These are phyloP conservation scores for Maccullochella peelii DNA, from an alignment of 2,113 vertebrate species.

Conservation along the genomic window DNA sequence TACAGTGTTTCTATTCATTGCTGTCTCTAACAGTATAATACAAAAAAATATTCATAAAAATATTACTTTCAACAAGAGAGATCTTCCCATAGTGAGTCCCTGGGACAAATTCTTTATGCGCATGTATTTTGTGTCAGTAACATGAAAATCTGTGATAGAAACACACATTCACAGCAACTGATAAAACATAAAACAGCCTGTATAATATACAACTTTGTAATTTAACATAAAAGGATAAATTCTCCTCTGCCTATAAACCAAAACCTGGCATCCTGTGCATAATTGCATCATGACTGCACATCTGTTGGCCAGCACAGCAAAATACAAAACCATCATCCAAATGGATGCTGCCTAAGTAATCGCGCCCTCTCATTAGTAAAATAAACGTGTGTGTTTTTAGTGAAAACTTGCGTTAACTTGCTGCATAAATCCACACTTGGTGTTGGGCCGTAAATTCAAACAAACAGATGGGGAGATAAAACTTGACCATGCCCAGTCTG, in stretches of 20 bases:
- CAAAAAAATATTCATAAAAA: background rate
- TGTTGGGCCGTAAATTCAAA: constrained; percentile 73
- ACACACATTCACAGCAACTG: background rate
- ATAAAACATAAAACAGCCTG: background rate
- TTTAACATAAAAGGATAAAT: constrained; percentile 46
- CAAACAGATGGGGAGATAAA: constrained; percentile 80
- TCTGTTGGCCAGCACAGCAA: constrained; percentile 72
- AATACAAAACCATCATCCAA: constrained; percentile 71
- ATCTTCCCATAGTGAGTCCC: background rate
- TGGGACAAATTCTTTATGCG: background rate
- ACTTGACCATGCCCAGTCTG: constrained; percentile 37
- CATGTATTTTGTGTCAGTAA: background rate
- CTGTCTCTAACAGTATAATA: background rate
- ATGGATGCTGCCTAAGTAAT: constrained; percentile 76
- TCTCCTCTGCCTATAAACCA: constrained; percentile 50
- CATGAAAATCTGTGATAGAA: background rate
- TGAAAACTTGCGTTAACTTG: constrained; percentile 74
- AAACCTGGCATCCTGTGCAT: constrained; percentile 51
- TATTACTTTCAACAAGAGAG: background rate
- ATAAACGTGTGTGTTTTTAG: constrained; percentile 82
- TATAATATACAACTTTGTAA: constrained; percentile 33
- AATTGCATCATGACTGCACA: constrained; percentile 68
- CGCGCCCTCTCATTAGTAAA: constrained; percentile 79
- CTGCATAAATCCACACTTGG: constrained; percentile 69
- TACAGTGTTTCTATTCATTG: background rate